These are phyloP conservation scores for Neodiprion lecontei DNA, from an alignment of 1,140 invertebrate genomes.

Conservation along the genomic window DNA sequence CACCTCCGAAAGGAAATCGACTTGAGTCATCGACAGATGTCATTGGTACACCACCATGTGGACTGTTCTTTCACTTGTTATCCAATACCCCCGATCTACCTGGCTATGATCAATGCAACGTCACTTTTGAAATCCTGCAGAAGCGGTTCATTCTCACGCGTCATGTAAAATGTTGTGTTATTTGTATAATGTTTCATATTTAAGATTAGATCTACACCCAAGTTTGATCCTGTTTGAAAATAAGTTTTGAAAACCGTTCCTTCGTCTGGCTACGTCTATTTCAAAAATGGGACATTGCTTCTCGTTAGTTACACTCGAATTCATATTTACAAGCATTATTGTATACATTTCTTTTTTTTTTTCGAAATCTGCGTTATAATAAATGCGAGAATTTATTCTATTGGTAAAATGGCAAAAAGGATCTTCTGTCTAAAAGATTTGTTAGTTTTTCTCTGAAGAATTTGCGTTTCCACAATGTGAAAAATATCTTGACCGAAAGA, in stretches of 20 bases:
- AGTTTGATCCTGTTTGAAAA: too few species aligned
- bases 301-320: background rate
- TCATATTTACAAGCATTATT: too few species aligned
- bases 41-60: background rate
- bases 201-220: too few species aligned
- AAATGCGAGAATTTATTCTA: too few species aligned
- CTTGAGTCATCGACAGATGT: background rate
- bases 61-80: background rate
- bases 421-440: background rate
- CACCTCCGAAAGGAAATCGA: constrained; percentile 1
- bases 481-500: background rate
- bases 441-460: background rate
- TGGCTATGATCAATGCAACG: background rate
- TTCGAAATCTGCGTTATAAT: too few species aligned
- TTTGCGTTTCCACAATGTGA: background rate
- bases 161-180: too few species aligned
- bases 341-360: too few species aligned
- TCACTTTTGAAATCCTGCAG: background rate
- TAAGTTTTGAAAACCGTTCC: too few species aligned
- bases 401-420: too few species aligned
- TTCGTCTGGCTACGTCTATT: too few species aligned
- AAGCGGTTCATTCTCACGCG: too few species aligned
- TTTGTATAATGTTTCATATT: too few species aligned
- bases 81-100: background rate
- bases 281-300: background rate